These are phyloP conservation scores for Eucera pruinosa DNA, from an alignment of 2,888 invertebrate species.

Conservation along the genomic window DNA sequence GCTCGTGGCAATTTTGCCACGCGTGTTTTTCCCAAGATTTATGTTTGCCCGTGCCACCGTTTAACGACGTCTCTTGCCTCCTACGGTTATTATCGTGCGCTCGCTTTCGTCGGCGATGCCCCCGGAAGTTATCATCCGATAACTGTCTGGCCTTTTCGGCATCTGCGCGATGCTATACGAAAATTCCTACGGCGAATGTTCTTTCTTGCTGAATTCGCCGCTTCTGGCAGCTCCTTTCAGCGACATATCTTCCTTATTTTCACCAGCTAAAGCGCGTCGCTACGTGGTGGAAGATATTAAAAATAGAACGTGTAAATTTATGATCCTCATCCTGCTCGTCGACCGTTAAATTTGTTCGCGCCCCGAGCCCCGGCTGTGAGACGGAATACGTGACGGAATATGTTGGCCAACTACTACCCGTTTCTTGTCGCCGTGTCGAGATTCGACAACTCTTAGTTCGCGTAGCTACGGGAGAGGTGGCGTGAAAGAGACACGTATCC, in stretches of 20 bases:
- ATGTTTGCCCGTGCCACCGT: conserved; percentile 71
- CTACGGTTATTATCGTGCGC: conserved; percentile 62
- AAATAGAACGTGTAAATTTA: conserved; percentile 56
- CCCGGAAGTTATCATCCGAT: conserved; percentile 71
- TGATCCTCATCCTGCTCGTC: conserved; percentile 9
- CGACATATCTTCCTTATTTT: conserved; percentile 33
- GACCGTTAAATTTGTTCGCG: conserved; percentile 35
- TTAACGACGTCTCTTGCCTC: conserved; percentile 71
- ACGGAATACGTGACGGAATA: conserved; percentile 14
- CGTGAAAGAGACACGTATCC: too few relatives aligned
- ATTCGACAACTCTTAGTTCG: neutral
- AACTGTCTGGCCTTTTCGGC: conserved; percentile 69
- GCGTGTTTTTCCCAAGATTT: conserved; percentile 80
- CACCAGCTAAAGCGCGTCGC: conserved; percentile 5
- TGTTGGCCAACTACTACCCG: too few relatives aligned
- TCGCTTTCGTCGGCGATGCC: conserved; percentile 45
- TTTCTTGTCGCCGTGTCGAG: neutral
- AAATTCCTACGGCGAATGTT: conserved; percentile 62
- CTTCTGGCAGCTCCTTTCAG: conserved; percentile 19
- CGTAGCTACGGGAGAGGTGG: neutral
- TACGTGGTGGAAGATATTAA: conserved; percentile 46
- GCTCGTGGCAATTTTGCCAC: conserved; percentile 79
- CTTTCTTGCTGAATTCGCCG: conserved; percentile 53
- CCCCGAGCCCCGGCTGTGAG: neutral
- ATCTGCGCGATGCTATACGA: conserved; percentile 55